These are phyloP conservation scores for Brachypodius melanocephalos DNA, from an alignment of 2,113 vertebrate genomes.

Conservation along the genomic window DNA sequence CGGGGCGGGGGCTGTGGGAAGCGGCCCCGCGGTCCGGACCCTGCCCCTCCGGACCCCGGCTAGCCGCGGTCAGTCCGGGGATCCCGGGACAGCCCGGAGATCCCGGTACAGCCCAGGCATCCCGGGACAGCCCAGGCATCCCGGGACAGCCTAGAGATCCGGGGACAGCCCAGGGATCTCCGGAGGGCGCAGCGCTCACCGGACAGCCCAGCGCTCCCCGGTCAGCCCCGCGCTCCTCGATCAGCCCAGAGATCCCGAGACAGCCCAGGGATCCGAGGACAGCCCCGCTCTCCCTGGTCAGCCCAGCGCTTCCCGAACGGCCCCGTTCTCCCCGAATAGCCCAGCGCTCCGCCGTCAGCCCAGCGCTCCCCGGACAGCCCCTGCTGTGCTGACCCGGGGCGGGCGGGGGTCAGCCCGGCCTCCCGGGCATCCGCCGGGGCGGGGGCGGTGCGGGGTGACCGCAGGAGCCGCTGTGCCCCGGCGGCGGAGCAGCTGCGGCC, in stretches of 20 bases:
- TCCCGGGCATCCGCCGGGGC: not conserved
- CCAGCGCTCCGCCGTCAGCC: accelerated
- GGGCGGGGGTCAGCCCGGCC: not conserved
- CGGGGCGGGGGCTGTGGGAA: not conserved
- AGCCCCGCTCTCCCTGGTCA: not conserved
- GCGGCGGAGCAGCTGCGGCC: not conserved
- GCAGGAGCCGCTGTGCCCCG: not conserved
- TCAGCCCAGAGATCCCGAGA: not conserved
- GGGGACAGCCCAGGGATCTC: too few species aligned
- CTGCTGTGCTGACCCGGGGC: not conserved
- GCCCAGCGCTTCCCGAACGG: not conserved
- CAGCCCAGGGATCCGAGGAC: not conserved
- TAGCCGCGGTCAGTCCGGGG: not conserved
- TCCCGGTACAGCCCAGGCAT: accelerated
- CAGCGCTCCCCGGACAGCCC: not conserved
- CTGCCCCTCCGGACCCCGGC: not conserved
- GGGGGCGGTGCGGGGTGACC: not conserved
- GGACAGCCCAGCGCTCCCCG: not conserved
- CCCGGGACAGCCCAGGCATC: not conserved
- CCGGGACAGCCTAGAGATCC: not conserved
- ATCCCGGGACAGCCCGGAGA: accelerated
- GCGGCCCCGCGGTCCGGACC: not conserved
- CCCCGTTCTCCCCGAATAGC: not conserved
- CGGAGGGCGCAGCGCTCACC: too few species aligned
- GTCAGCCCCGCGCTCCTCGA: not conserved